Conservation (phyloP, 2,797 vertebrate species). For the Sebastes steindachneri region DNA sequence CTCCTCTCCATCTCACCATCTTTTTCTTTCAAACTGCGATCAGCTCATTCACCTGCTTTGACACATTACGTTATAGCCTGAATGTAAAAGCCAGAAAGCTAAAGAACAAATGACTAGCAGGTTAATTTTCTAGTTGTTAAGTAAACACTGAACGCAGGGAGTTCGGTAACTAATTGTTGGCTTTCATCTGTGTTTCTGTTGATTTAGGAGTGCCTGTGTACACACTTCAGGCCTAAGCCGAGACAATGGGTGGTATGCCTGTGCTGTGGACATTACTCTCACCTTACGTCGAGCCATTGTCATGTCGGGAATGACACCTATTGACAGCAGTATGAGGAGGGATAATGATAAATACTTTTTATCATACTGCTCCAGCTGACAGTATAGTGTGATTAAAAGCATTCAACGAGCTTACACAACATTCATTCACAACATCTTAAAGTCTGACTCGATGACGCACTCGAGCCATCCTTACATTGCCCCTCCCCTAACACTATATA, state of each 20-base stretch:
- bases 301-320: not conserved
- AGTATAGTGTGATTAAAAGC: not conserved
- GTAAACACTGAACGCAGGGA: constrained; percentile 8
- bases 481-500: too few relatives aligned
- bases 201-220: constrained; percentile 38
- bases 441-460: too few relatives aligned
- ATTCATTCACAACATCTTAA: not conserved
- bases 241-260: constrained; percentile 34
- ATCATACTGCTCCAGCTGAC: not conserved
- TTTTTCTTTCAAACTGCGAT: not conserved
- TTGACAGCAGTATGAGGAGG: not conserved
- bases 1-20: not conserved
- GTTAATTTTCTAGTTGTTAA: not conserved
- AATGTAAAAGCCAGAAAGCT: not conserved
- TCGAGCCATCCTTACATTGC: too few relatives aligned
- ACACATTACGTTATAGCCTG: not conserved
- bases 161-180: not conserved
- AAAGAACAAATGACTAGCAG: not conserved
- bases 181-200: not conserved
- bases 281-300: not conserved
- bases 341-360: not conserved
- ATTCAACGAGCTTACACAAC: not conserved
- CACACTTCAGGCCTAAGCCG: constrained; percentile 2
- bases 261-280: constrained; percentile 19
- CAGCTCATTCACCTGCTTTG: not conserved